Evolutionary conservation across 2,888 invertebrate species (phyloP).

Genomic region (Cremastinae sp.): DNA sequence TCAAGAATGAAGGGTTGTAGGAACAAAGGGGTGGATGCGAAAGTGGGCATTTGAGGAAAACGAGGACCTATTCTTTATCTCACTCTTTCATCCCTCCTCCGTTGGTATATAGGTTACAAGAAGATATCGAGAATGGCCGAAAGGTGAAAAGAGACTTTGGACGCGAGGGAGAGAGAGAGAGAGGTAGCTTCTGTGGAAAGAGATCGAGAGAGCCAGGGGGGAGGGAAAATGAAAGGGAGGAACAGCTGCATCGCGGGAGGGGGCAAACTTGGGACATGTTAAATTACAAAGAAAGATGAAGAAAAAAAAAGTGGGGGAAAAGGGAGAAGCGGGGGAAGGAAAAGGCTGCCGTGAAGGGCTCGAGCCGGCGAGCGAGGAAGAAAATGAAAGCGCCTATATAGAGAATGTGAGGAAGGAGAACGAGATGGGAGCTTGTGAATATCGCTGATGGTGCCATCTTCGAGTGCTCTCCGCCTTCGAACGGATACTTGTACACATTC

Average conservation of each 20-base stretch:
- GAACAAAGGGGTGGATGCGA: too few species aligned
- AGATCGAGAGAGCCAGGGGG: slow-evolving; percentile 27
- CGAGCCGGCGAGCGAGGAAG: slow-evolving; percentile 38
- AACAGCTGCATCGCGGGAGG: background rate
- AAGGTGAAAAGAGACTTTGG: slow-evolving; percentile 59
- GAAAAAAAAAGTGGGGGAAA: slow-evolving; percentile 17
- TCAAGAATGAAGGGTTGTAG: too few species aligned
- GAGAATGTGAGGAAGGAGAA: slow-evolving; percentile 55
- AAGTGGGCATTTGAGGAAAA: too few species aligned
- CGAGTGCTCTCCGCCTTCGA: slow-evolving; percentile 66
- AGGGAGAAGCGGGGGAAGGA: slow-evolving; percentile 27
- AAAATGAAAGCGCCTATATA: slow-evolving; percentile 37
- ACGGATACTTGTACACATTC: slow-evolving; percentile 40
- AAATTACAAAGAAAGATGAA: background rate
- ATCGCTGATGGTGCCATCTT: slow-evolving; percentile 75
- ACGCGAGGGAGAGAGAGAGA: slow-evolving; percentile 16
- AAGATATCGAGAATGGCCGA: slow-evolving; percentile 58
- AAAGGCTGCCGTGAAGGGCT: slow-evolving; percentile 24
- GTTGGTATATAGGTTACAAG: slow-evolving; percentile 71
- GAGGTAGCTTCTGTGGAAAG: too few species aligned
- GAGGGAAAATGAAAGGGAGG: slow-evolving; percentile 9
- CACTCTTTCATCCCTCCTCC: too few species aligned
- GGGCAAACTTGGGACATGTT: too few species aligned
- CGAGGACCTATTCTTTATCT: too few species aligned
- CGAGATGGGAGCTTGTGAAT: slow-evolving; percentile 70